phyloP scores from a whole-genome alignment of 2,888 invertebrate species.

The Amiota minor region DNA sequence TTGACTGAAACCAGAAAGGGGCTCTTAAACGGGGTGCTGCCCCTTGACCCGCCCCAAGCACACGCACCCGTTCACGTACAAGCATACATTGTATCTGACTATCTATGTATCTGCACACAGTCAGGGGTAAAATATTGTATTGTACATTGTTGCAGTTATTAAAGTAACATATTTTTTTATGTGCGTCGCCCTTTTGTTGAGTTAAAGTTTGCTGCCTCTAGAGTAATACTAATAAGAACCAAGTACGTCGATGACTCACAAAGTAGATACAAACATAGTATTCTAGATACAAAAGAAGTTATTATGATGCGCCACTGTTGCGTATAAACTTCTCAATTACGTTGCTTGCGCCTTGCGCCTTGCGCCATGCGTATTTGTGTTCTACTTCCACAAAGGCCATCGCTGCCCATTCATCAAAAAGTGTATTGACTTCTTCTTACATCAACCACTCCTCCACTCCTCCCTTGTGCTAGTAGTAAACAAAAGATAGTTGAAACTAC shows the following conservation, averaged over 20 bases:
- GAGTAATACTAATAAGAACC: not conserved
- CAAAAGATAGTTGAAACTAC: constrained; percentile 17
- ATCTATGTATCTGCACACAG: not conserved
- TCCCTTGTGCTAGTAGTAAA: constrained; percentile 1
- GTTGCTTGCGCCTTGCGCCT: constrained; percentile 10
- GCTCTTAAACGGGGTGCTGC: not conserved
- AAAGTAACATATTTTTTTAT: constrained; percentile 18
- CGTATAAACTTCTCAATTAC: constrained; percentile 18
- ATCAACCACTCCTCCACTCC: not conserved
- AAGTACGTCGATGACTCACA: constrained; percentile 1
- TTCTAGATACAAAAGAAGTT: constrained; percentile 29
- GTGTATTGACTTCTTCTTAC: constrained; percentile 14
- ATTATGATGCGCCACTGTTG: not conserved
- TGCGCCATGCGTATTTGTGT: constrained; percentile 21
- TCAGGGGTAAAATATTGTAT: constrained; percentile 47
- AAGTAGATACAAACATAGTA: constrained; percentile 34
- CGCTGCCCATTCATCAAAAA: not conserved
- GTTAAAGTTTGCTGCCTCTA: not conserved
- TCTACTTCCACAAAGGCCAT: not conserved
- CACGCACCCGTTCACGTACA: not conserved
- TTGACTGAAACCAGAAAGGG: constrained; percentile 28
- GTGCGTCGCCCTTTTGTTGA: constrained; percentile 2
- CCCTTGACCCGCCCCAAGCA: no score
- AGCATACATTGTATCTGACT: not conserved
- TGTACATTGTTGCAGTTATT: constrained; percentile 57